Evolutionary conservation across 1,140 invertebrate genomes (phyloP).

Genomic region (Physella acuta): DNA sequence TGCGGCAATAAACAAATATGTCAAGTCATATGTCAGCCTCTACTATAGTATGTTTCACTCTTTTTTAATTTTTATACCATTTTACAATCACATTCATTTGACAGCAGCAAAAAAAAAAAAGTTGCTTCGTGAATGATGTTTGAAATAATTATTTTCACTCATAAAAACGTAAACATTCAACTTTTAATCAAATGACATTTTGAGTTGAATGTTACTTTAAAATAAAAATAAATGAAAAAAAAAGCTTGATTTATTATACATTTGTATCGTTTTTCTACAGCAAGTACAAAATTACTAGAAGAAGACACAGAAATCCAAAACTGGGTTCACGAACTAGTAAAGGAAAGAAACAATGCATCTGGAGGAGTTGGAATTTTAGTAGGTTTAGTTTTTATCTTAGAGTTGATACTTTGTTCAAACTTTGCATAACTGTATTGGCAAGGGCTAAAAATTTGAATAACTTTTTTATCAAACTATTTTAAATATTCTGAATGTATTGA

Average conservation of each 20-base stretch:
- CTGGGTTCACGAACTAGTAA: slow-evolving; percentile 59
- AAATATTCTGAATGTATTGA: too few relatives aligned
- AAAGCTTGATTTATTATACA: too few relatives aligned
- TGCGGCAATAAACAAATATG: slow-evolving; percentile 59
- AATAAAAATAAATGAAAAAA: too few relatives aligned
- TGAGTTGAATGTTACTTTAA: too few relatives aligned
- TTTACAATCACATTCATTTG: background rate
- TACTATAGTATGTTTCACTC: slow-evolving; percentile 56
- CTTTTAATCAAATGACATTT: too few relatives aligned
- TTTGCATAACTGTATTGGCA: background rate
- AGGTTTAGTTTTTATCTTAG: slow-evolving; percentile 17
- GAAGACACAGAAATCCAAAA: slow-evolving; percentile 60
- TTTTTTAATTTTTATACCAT: background rate
- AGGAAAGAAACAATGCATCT: slow-evolving; percentile 40
- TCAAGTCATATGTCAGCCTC: slow-evolving; percentile 56
- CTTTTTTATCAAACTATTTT: too few relatives aligned
- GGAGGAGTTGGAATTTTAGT: slow-evolving; percentile 48
- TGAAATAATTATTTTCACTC: too few relatives aligned
- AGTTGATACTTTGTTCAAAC: background rate
- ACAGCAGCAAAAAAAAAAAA: too few relatives aligned
- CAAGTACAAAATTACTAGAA: slow-evolving; percentile 54
- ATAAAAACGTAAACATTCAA: too few relatives aligned
- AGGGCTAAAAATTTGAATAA: too few relatives aligned
- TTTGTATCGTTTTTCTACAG: too few relatives aligned
- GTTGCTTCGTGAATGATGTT: too few relatives aligned